Percentiles rank a stretch among this genome's conserved stretches.
These are phyloP conservation scores for Strigamia transsilvanica DNA, from an alignment of 2,888 invertebrate genomes.

Conservation along the genomic window DNA sequence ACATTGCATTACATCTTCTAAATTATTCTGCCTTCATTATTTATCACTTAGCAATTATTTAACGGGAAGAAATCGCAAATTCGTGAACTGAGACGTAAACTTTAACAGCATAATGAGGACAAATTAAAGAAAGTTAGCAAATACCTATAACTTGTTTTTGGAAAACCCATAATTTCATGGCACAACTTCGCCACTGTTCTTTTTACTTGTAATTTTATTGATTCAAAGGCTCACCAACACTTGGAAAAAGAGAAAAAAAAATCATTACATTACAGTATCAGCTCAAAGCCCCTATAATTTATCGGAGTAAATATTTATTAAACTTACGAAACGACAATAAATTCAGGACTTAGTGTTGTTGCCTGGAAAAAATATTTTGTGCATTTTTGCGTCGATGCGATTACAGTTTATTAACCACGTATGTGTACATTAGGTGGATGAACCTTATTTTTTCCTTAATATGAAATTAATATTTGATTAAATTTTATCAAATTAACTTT, in stretches of 20 bases:
- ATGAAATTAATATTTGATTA: neutral
- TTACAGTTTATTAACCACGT: neutral
- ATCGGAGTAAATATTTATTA: conserved; percentile 1
- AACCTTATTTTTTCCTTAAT: neutral
- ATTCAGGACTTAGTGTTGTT: neutral
- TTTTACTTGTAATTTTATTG: neutral
- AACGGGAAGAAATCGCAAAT: neutral
- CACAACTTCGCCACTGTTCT: neutral
- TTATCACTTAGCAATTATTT: conserved; percentile 19
- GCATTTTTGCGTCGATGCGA: neutral
- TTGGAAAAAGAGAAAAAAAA: neutral
- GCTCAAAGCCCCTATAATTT: conserved; percentile 14
- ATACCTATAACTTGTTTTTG: conserved; percentile 24
- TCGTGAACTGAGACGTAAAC: conserved; percentile 7
- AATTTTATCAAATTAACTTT: neutral
- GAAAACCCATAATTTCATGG: conserved; percentile 3
- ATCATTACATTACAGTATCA: neutral
- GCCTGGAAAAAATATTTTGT: neutral
- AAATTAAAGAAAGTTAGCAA: conserved; percentile 13
- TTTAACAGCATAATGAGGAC: conserved; percentile 6
- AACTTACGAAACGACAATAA: neutral
- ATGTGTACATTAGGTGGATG: neutral
- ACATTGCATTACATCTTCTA: neutral
- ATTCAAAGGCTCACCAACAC: neutral
- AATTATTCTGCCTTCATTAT: conserved; percentile 23